phyloP scores from a whole-genome alignment of 1,140 invertebrate genomes.

The Cepaea nemoralis region DNA sequence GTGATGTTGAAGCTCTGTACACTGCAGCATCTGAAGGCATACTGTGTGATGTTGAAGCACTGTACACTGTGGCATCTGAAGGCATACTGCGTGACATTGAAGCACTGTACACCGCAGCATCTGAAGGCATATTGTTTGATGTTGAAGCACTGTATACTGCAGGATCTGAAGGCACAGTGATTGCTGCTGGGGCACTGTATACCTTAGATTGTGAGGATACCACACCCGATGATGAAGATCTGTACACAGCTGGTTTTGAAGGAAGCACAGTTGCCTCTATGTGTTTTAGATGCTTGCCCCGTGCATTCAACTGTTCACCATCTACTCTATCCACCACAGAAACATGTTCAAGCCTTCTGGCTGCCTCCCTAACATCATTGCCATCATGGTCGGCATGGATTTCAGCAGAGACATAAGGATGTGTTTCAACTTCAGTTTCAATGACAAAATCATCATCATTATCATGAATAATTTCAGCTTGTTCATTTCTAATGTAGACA shows the following conservation, averaged over 20 bases:
- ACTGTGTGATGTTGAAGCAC: not conserved
- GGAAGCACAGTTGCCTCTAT: not conserved
- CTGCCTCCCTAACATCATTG: not conserved
- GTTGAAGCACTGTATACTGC: not conserved
- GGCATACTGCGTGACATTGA: not conserved
- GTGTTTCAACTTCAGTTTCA: conserved; percentile 12
- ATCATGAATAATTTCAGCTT: conserved; percentile 34
- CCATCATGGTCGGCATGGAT: not conserved
- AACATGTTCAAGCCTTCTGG: not conserved
- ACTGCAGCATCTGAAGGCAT: not conserved
- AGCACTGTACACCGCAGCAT: not conserved
- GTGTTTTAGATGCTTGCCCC: not conserved
- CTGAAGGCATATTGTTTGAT: not conserved
- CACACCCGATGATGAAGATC: not conserved
- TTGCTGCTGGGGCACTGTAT: not conserved
- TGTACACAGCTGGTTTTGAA: not conserved
- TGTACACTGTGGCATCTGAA: not conserved
- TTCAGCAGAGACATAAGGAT: not conserved
- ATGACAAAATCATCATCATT: conserved; percentile 6
- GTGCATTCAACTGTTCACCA: not conserved
- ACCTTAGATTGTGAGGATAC: not conserved
- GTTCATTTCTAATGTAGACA: not conserved
- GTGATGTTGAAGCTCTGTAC: too few species aligned
- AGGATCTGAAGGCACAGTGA: not conserved
- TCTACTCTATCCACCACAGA: not conserved